A percentile compares a stretch with the other conserved stretches of the same genome.
Conservation (phyloP, 2,797 vertebrate genomes). For the Neosilurus mollespiculum region DNA sequence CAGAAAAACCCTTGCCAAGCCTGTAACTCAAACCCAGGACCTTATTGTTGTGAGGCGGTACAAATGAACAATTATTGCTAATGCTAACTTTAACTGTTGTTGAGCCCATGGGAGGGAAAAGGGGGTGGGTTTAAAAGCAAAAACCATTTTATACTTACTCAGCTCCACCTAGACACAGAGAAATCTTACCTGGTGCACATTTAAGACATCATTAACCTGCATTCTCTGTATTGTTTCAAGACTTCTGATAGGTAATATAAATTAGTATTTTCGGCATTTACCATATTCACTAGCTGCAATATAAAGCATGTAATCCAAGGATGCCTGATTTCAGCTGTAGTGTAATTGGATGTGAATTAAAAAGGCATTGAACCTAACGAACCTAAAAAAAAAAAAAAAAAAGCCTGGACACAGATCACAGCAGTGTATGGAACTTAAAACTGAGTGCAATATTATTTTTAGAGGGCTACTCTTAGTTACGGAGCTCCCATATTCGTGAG, state of each 20-base stretch:
- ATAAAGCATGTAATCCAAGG: background rate
- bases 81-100: background rate
- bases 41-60: no score
- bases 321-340: background rate
- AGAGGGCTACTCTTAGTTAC: background rate
- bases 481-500: background rate
- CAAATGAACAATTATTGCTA: background rate
- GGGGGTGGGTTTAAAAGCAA: background rate
- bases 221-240: background rate
- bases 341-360: slow-evolving; percentile 1
- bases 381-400: slow-evolving; percentile 43
- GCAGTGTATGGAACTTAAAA: slow-evolving; percentile 44
- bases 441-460: slow-evolving; percentile 55
- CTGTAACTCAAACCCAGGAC: no score
- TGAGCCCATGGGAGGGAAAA: background rate
- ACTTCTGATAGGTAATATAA: background rate
- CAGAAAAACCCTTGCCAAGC: no score
- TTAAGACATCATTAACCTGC: background rate
- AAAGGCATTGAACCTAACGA: background rate
- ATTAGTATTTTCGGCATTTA: background rate
- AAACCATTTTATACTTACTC: background rate
- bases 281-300: background rate
- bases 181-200: background rate
- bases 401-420: slow-evolving; percentile 49
- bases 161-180: background rate